A percentile compares a stretch with the other conserved stretches of the same genome.
phyloP scores from a whole-genome alignment of 2,888 invertebrate species.

The Prostheceraeus crozeri region DNA sequence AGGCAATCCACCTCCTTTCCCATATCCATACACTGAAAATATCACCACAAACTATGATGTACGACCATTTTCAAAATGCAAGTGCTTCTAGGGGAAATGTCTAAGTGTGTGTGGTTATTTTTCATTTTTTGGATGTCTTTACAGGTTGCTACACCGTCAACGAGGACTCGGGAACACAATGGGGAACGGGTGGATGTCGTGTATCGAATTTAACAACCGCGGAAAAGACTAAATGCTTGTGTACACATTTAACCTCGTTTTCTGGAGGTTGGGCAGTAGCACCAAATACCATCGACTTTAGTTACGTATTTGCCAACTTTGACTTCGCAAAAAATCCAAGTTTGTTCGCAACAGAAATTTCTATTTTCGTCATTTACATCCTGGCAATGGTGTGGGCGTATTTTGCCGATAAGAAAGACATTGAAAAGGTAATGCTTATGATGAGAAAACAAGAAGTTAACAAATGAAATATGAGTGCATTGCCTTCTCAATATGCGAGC shows the following conservation, averaged over 20 bases:
- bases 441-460: too few species aligned
- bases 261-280: slow-evolving; percentile 58
- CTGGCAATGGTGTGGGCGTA: slow-evolving; percentile 57
- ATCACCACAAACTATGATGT: slow-evolving; percentile 53
- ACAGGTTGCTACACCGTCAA: slow-evolving; percentile 56
- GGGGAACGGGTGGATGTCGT: slow-evolving; percentile 52
- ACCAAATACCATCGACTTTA: slow-evolving; percentile 59
- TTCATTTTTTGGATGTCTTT: too few species aligned
- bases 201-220: slow-evolving; percentile 44
- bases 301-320: slow-evolving; percentile 57
- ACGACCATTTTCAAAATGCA: slow-evolving; percentile 45
- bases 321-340: slow-evolving; percentile 58
- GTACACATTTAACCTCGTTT: slow-evolving; percentile 58
- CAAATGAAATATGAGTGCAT: neutral
- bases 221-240: slow-evolving; percentile 45
- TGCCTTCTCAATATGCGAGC: neutral
- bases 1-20: slow-evolving; percentile 43
- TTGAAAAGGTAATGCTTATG: slow-evolving; percentile 49
- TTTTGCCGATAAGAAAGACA: slow-evolving; percentile 56
- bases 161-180: slow-evolving; percentile 44
- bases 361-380: slow-evolving; percentile 52
- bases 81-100: too few species aligned
- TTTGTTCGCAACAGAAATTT: slow-evolving; percentile 57
- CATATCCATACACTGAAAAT: slow-evolving; percentile 44
- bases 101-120: too few species aligned